A percentile compares a stretch with the other conserved stretches of the same genome.
Conservation (phyloP, 64 coral and sea anemone genomes). For the Astreopora myriophthalma region DNA sequence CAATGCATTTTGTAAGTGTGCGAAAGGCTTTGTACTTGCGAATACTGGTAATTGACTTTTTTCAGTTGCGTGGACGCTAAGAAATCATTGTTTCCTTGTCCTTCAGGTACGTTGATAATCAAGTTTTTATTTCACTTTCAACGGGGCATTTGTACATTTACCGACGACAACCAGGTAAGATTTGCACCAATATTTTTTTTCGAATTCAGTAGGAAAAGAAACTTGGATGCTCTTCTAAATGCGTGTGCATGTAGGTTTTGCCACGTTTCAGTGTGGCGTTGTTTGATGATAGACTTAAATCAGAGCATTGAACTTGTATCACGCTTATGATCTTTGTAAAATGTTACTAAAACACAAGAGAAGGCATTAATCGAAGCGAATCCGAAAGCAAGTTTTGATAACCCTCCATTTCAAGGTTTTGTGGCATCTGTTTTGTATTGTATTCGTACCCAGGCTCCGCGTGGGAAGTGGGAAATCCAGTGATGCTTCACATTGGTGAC, state of each 20-base stretch:
- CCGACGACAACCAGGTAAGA: constrained; percentile 82
- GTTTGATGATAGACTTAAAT: too few relatives aligned
- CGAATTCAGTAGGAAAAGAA: neutral
- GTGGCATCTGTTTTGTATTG: neutral
- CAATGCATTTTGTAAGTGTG: constrained; percentile 93
- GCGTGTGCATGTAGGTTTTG: too few relatives aligned
- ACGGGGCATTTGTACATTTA: constrained; percentile 92
- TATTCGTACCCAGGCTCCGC: constrained; percentile 61
- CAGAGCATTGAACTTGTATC: too few relatives aligned
- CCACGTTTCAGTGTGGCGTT: too few relatives aligned
- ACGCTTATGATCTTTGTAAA: too few relatives aligned
- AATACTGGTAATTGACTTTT: too few relatives aligned
- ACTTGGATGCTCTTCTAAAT: too few relatives aligned
- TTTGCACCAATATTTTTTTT: neutral
- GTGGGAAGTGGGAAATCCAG: constrained; percentile 88
- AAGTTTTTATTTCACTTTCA: constrained; percentile 91
- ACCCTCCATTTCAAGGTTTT: neutral
- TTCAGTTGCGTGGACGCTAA: neutral
- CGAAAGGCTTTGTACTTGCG: too few relatives aligned
- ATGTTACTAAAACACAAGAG: too few relatives aligned
- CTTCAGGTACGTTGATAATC: constrained; percentile 96
- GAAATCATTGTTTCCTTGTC: neutral
- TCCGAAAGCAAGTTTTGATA: neutral
- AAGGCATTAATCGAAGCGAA: too few relatives aligned
- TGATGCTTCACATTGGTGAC: constrained; percentile 76